Base-by-base conservation (phyloP, 2,888 invertebrate genomes). In the Microdon myrmicae region DNA sequence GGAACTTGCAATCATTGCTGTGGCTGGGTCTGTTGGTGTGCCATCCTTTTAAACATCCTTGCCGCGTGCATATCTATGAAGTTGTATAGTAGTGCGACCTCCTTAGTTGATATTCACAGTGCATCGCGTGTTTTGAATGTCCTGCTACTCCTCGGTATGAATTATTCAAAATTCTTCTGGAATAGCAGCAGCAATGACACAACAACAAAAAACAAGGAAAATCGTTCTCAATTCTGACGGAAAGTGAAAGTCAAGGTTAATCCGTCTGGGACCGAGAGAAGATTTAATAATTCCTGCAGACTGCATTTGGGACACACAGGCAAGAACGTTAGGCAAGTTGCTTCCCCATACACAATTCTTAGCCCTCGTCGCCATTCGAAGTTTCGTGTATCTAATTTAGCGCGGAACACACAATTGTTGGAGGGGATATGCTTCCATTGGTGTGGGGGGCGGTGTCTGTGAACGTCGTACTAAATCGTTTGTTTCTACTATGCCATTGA, bases 221-320 rank as follows among this genome's bases (percentile, higher is more conserved):
- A 51, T 58, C 64, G 66, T 60, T 51, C 61, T 61, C 61, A 43
- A 55, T 58, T 55, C 67, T 55, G 60, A 37, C 60, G 68, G 75
- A 78, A 78, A 77, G 79, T 76, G 77, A 77, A 77, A 77, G 77
- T 77, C 77, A 77, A 77, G 77, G 77, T 77, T 77, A 77, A 77
- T 78, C 75, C 74, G 73, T 76, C 74, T 77, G 78, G 56, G 64
- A n/a, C n/a, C n/a, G n/a, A n/a, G n/a, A 58, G 58, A 64, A 64
- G 64, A 64, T 64, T 64, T 64, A 64, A 64, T 64, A 64, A 64
- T 64, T 64, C 64, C 58, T 64, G 64, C 64, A 64, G 58, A 47
- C 64, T 64, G 64, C 64, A 64, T 64, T 64, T 64, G 56, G 64
- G 58, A 58, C 58, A 64, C 58, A n/a, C n/a, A n/a, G n/a, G n/a